These are phyloP conservation scores for Pollenia labialis DNA, from an alignment of 2,888 invertebrate species.

Conservation along the genomic window DNA sequence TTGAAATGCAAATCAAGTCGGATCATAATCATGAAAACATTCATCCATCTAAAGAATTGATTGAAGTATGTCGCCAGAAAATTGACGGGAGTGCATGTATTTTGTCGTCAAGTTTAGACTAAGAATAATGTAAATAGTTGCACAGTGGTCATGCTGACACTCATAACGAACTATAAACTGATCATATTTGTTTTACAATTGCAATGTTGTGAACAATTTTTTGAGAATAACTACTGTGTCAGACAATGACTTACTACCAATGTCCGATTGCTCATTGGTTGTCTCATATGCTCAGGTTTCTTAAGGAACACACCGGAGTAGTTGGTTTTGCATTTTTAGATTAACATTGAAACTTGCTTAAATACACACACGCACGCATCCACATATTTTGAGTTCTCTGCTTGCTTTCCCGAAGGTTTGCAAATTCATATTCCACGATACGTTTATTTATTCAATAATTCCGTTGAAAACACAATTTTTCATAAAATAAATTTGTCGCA, in stretches of 20 bases:
- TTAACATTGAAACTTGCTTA: no score
- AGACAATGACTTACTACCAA: no score
- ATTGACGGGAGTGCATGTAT: constrained; percentile 53
- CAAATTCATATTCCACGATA: not conserved
- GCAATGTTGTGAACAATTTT: not conserved
- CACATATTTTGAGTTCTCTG: no score
- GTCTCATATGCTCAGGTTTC: no score
- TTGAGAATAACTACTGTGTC: not conserved
- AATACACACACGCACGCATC: no score
- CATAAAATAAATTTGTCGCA: constrained; percentile 31
- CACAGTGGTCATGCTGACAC: constrained; percentile 17
- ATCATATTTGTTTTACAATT: not conserved
- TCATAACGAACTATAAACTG: not conserved
- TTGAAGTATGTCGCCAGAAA: constrained; percentile 69
- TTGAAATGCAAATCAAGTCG: constrained; percentile 67
- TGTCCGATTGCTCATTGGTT: no score
- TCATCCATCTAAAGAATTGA: constrained; percentile 51
- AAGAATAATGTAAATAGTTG: constrained; percentile 22
- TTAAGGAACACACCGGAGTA: no score
- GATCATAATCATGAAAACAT: constrained; percentile 61
- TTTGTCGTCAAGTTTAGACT: constrained; percentile 25
- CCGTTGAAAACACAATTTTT: not conserved
- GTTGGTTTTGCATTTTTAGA: no score
- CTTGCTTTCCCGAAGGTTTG: no score
- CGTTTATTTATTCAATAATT: not conserved